Percentiles rank a stretch among this genome's conserved stretches.
These are phyloP conservation scores for Manis crassicaudata DNA, from an alignment of 2,797 vertebrate species.

Conservation along the genomic window DNA sequence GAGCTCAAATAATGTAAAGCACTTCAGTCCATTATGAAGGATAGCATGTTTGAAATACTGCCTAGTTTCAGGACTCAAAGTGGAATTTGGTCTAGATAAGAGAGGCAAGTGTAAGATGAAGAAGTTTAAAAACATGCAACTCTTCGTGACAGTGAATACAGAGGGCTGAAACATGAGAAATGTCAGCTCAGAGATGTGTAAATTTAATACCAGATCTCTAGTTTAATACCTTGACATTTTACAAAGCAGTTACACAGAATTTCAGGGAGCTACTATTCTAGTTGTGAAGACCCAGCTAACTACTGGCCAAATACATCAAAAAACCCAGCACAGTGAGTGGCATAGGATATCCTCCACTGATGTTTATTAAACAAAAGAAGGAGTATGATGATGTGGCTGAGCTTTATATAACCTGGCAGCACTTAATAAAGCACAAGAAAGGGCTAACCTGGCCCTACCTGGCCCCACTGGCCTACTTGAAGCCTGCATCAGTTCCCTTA, in stretches of 20 bases:
- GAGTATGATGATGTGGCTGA: background rate
- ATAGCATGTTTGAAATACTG: conserved; percentile 41
- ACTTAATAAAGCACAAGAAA: conserved; percentile 30
- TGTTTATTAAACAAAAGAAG: conserved; percentile 48
- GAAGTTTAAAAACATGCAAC: conserved; percentile 58
- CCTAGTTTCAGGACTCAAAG: conserved; percentile 58
- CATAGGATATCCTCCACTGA: background rate
- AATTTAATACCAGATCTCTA: conserved; percentile 47
- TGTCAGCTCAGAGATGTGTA: conserved; percentile 37
- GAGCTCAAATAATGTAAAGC: conserved; percentile 49
- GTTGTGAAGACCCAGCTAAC: conserved; percentile 16
- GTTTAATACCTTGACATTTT: conserved; percentile 52
- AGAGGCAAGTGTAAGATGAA: conserved; percentile 33
- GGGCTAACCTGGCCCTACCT: background rate
- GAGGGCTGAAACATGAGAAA: conserved; percentile 34
- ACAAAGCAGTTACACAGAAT: conserved; percentile 17
- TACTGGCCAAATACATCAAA: background rate
- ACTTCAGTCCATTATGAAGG: conserved; percentile 47
- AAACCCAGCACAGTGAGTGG: background rate
- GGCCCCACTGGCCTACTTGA: background rate
- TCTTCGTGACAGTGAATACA: conserved; percentile 42
- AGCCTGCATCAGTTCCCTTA: background rate
- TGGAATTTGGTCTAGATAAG: conserved; percentile 62
- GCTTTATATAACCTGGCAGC: conserved; percentile 30
- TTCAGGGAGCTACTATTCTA: conserved; percentile 18